Conservation (phyloP, 1,140 invertebrate genomes). For the Lordiphosa collinella region DNA sequence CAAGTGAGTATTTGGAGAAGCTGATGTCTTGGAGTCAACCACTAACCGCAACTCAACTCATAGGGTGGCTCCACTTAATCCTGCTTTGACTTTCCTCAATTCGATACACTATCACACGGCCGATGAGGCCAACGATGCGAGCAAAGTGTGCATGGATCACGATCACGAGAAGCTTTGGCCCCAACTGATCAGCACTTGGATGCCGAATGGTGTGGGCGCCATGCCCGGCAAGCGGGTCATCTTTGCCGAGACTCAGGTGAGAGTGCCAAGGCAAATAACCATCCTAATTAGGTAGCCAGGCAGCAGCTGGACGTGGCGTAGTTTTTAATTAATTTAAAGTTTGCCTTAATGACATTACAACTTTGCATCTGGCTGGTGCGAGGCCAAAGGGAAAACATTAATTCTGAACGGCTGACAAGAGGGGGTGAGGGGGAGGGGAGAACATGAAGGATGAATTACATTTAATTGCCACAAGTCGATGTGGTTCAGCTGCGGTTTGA, state of each 20-base stretch:
- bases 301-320: slow-evolving; percentile 62
- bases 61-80: slow-evolving; percentile 79
- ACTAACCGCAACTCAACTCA: not conserved
- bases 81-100: slow-evolving; percentile 83
- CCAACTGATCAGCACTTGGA: slow-evolving; percentile 91
- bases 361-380: slow-evolving; percentile 52
- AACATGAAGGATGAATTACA: slow-evolving; percentile 22
- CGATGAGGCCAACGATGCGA: slow-evolving; percentile 79
- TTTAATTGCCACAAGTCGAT: slow-evolving; percentile 64
- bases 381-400: slow-evolving; percentile 35
- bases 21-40: no score
- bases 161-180: slow-evolving; percentile 90
- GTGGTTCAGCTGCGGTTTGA: slow-evolving; percentile 49
- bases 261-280: slow-evolving; percentile 43
- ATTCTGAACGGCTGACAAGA: slow-evolving; percentile 17
- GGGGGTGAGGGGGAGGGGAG: not conserved
- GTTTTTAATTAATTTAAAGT: slow-evolving; percentile 76
- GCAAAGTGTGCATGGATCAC: slow-evolving; percentile 89
- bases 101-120: slow-evolving; percentile 82
- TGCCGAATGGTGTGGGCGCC: slow-evolving; percentile 91
- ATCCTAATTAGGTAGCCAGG: slow-evolving; percentile 64
- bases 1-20: slow-evolving; percentile 78
- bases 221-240: slow-evolving; percentile 89
- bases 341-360: slow-evolving; percentile 74
- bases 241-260: slow-evolving; percentile 93